Base-by-base conservation (phyloP, 1,140 invertebrate genomes). In the Aphidius gifuensis region DNA sequence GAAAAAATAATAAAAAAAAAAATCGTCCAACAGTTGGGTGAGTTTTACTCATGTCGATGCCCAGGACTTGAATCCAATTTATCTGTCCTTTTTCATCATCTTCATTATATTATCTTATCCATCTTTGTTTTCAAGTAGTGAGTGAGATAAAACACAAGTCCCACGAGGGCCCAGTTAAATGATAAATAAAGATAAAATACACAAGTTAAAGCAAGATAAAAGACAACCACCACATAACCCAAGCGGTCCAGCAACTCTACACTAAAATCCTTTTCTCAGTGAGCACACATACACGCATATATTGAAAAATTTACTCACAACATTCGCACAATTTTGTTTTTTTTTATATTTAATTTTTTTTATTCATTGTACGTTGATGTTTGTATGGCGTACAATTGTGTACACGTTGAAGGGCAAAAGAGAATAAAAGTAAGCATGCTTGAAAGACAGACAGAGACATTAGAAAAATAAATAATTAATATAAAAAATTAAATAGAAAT, bases 181-280 rank as follows among this genome's bases (percentile, higher is more conserved):
- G 50, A 53, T 53, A 7, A 16, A 59, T 23, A 9, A 32, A 42
- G 16, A 58, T 42, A 50, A 50, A 43, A 32, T 38, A 39, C 38
- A 16, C 5, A 21, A 16, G 23, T 21, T 16, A 21, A 44, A 51
- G 21, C 21, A 32, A 47, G 11, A 32, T 32, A 32, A 32, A 40
- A 32, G 58, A 42, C 11, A 11, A 7, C 8, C 8, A 53, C 32
- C 8, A 53, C 32, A n/a, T 39, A 38, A 16, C 16, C 39, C 40
- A 42, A 61, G 59, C 59, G 50, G 59, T 54, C 49, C 59, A 51
- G 58, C 58, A 54, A 54, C 40, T 54, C 44, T 40, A n/a, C 42
- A 55, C 40, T 40, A 40, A 55, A 55, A 55, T n/a, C 39, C 21
- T 43, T 40, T 55, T 11, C 50, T 53, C 39, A 23, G 50, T 53